Conservation (phyloP, 2,888 invertebrate genomes). For the Scaptodrosophila latifasciaeformis region DNA sequence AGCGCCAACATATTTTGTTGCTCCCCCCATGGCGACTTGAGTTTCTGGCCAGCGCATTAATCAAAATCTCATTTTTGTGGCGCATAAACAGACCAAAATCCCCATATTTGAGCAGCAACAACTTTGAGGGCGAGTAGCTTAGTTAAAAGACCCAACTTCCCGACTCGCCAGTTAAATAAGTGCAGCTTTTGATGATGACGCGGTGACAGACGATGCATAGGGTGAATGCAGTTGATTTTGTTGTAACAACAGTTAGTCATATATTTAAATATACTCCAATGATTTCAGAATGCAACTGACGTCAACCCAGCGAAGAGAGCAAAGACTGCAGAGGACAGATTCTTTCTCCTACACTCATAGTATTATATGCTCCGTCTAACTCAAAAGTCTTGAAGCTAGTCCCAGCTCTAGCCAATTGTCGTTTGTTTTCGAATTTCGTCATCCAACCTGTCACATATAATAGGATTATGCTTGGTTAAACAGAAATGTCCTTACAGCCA, state of each 20-base stretch:
- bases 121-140: neutral
- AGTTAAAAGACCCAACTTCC: no score
- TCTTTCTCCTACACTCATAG: no score
- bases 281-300: slow-evolving; percentile 39
- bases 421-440: slow-evolving; percentile 23
- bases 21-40: slow-evolving; percentile 1
- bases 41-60: slow-evolving; percentile 50
- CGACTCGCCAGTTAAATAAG: no score
- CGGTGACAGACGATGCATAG: neutral
- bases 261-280: slow-evolving; percentile 59
- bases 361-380: neutral
- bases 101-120: slow-evolving; percentile 7
- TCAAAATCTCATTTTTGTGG: slow-evolving; percentile 60
- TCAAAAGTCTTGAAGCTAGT: no score
- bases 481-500: slow-evolving; percentile 42
- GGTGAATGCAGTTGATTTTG: slow-evolving; percentile 19
- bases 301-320: neutral
- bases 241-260: slow-evolving; percentile 53
- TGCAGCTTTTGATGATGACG: neutral
- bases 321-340: neutral
- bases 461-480: slow-evolving; percentile 67
- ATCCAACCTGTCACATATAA: slow-evolving; percentile 58
- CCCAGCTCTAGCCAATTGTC: slow-evolving; percentile 59
- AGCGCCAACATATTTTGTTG: no score
- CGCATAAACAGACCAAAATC: no score